Evolutionary conservation across 2,888 invertebrate species (phyloP), one percentile per base, ranked within the genome.

Genomic region (Koerneria pararmatus): DNA sequence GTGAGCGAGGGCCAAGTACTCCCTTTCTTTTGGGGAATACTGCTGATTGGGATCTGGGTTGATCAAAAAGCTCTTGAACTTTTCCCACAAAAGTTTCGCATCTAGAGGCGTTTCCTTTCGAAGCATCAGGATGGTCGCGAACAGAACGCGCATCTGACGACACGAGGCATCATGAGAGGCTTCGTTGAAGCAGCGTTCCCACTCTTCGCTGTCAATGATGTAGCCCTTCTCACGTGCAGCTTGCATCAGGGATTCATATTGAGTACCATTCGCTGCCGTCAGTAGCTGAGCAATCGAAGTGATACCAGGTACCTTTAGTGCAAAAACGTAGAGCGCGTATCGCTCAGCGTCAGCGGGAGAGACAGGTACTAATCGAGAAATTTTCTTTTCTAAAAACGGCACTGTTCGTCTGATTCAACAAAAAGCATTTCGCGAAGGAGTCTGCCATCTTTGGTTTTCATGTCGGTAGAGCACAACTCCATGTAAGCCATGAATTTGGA

Each of bases 291-390:
- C 64, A 31, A 64, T 54, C 2, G 35, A 35, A 5, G 3, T 24
- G 37, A 48, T 34, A 19, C 51, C 51, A n/a, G 53, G 53, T 8
- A 29, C 54, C n/a, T 31, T 34, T 1, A 64, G 24, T 1, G 34
- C 56, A 34, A 64, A 37, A 27, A 64, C 29, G 19, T 54, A 41
- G 1, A 64, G 29, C n/a, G 64, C 64, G 15, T 54, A 64, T 19
- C 34, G 8, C 31, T 64, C 53, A 2, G 37, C 4, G 8, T 31
- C 29, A 1, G 37, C 22, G 3, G 64, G 64, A 6, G 34, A 41
- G 19, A 64, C 64, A 1, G 32, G 53, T n/a, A 19, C 8, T 1
- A 53, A 15, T 6, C 51, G 2, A 3, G 53, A 24, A 54, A 54
- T 37, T 15, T 56, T 37, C 34, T 41, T 5, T 27, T 6, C 4